phyloP scores from a whole-genome alignment of 2,797 vertebrate genomes.

The Hippocampus kuda region DNA sequence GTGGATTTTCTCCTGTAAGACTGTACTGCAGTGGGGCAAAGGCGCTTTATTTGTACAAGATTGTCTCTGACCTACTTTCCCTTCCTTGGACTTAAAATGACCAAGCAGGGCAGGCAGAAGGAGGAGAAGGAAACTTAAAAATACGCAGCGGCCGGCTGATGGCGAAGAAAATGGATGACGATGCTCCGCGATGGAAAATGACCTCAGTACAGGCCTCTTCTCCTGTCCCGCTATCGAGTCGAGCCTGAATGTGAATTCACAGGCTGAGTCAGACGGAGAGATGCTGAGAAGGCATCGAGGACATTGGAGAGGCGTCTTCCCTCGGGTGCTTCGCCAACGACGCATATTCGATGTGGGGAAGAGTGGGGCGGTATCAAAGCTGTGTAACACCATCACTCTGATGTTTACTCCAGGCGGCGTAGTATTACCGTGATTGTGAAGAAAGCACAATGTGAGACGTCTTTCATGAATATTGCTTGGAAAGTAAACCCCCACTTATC shows the following conservation, averaged over 20 bases:
- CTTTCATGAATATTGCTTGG: too few relatives aligned
- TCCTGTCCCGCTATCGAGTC: constrained; percentile 44
- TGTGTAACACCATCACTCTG: background rate
- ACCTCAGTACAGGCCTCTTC: constrained; percentile 10
- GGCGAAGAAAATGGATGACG: constrained; percentile 44
- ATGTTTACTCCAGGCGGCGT: background rate
- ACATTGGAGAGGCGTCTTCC: constrained; percentile 37
- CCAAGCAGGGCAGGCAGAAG: constrained; percentile 14
- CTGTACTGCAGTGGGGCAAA: constrained; percentile 29
- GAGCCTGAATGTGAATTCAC: constrained; percentile 57
- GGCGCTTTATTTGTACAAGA: constrained; percentile 46
- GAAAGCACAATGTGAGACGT: background rate
- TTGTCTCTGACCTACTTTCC: constrained; percentile 57
- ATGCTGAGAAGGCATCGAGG: constrained; percentile 57
- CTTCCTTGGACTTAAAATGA: constrained; percentile 49
- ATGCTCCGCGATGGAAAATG: constrained; percentile 45
- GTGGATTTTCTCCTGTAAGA: constrained; percentile 26
- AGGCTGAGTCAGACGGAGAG: constrained; percentile 61
- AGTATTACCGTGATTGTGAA: background rate
- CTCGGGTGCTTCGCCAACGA: constrained; percentile 1
- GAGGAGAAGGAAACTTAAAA: constrained; percentile 23
- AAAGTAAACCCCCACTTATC: too few relatives aligned
- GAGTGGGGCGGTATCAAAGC: background rate
- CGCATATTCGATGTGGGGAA: background rate
- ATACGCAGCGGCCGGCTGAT: constrained; percentile 32